A percentile compares a stretch with the other conserved stretches of the same genome.
phyloP scores from a whole-genome alignment of 2,888 invertebrate species.

The Trissonchulus sp. region DNA sequence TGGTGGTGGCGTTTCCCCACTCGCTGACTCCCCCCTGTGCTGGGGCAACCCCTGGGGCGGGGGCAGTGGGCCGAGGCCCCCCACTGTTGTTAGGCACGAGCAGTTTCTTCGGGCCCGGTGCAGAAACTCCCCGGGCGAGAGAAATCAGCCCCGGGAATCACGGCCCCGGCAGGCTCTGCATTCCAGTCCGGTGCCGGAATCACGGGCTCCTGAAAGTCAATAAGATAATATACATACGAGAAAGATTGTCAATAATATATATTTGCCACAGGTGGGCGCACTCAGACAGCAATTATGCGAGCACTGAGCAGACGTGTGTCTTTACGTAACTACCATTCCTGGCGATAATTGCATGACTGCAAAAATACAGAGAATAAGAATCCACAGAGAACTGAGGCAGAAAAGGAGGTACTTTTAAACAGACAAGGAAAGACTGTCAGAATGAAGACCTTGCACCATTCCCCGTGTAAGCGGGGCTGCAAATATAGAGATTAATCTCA shows the following conservation, averaged over 20 bases:
- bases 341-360: no score
- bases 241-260: no score
- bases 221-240: background rate
- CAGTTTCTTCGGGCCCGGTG: conserved; percentile 28
- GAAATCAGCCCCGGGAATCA: background rate
- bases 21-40: background rate
- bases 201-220: background rate
- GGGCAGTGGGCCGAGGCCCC: background rate
- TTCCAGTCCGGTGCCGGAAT: background rate
- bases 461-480: no score
- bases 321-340: no score
- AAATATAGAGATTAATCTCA: conserved; percentile 2
- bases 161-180: background rate
- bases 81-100: conserved; percentile 20
- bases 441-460: no score
- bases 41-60: background rate
- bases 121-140: background rate
- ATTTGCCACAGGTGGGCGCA: no score
- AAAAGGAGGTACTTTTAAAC: no score
- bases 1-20: background rate
- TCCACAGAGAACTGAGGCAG: no score
- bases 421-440: no score
- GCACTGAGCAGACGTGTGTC: no score
- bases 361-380: no score
- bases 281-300: no score